Evolutionary conservation across 1,140 invertebrate genomes (phyloP), one percentile per base, ranked within the genome.

Genomic region (Planococcus citri): DNA sequence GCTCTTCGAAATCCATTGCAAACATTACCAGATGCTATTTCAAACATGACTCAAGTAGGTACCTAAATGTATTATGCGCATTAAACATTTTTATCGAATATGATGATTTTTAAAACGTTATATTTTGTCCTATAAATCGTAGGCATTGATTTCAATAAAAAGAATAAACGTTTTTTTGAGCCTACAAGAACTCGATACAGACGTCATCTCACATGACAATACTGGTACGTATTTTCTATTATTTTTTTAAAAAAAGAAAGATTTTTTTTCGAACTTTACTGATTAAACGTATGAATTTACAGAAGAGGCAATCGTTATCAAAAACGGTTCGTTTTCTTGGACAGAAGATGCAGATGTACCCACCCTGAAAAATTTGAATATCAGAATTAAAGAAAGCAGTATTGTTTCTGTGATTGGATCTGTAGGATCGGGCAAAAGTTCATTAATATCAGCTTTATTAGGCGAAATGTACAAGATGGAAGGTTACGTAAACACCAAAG

Each of bases 361-460:
- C 6, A 51, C 41, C 2, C 17, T 51, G 41, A 51, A 14, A 17
- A 51, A 51, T 51, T 17, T 51, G 41, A 51, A 51, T 51, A 51
- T 51, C 17, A 51, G 17, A 51, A 51, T 51, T 9, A 51, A 51
- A 51, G 41, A 51, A 51, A 20, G 41, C 41, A 17, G 12, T n/a
- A 6, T 51, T 6, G 41, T 51, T 14, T 6, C 41, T 2, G 81
- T 94, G 37, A 86, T 92, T 37, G 91, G 91, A 29, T 80, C 83
- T 71, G 87, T 86, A 68, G 89, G 90, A 21, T 85, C 87, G 73
- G 91, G 91, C 0, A 94, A 94, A 78, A 85, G 86, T 0, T 90
- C 89, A 0, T 77, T 94, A 2, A 75, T 94, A 0, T 83, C 83
- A 6, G 88, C 88, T 0, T 76, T 92, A 14, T 78, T 92, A 1